Evolutionary conservation across 2,888 invertebrate genomes (phyloP).

Genomic region (Aphidius colemani): DNA sequence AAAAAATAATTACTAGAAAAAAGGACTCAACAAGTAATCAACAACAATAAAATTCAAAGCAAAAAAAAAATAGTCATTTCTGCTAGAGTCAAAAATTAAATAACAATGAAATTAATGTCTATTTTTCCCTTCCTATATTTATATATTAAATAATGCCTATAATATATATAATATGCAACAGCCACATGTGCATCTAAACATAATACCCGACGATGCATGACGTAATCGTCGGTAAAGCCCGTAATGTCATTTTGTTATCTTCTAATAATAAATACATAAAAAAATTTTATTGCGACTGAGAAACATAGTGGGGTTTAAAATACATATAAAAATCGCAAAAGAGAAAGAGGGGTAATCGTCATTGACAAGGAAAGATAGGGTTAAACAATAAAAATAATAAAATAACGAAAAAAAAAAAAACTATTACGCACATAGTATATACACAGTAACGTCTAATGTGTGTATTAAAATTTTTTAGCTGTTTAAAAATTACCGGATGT

Average conservation of each 20-base stretch:
- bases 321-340: constrained; percentile 23
- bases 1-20: too few species aligned
- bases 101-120: too few species aligned
- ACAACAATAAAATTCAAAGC: too few species aligned
- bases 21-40: constrained; percentile 11
- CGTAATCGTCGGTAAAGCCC: constrained; percentile 37
- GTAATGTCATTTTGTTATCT: constrained; percentile 50
- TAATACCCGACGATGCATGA: constrained; percentile 30
- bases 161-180: too few species aligned
- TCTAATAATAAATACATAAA: constrained; percentile 52
- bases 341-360: constrained; percentile 15
- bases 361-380: constrained; percentile 17
- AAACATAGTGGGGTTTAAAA: constrained; percentile 21
- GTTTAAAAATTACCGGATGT: constrained; percentile 29
- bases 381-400: constrained; percentile 10
- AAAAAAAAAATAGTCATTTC: too few species aligned
- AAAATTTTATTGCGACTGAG: constrained; percentile 46
- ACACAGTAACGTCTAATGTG: constrained; percentile 25
- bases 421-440: constrained; percentile 18
- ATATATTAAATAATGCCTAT: too few species aligned
- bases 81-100: too few species aligned
- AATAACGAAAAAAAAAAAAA: constrained; percentile 17
- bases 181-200: constrained; percentile 12
- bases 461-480: too few species aligned
- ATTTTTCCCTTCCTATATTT: too few species aligned